These are phyloP conservation scores for Eupeodes latifasciatus DNA, from an alignment of 2,888 invertebrate genomes.

Conservation along the genomic window DNA sequence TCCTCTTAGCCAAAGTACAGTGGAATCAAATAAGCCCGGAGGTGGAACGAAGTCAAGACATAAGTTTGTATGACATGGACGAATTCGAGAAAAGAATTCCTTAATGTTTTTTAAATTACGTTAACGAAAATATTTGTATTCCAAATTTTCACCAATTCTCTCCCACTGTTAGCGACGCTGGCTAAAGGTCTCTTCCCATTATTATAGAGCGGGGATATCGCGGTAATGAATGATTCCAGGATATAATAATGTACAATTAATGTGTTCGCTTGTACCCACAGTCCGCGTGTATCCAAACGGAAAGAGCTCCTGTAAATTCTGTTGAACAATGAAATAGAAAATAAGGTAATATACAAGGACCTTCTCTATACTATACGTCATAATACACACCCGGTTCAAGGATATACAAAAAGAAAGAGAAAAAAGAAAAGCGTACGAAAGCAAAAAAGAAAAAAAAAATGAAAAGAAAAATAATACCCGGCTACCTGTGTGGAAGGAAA, in stretches of 20 bases:
- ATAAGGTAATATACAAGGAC: constrained; percentile 33
- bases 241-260: constrained; percentile 72
- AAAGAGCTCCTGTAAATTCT: constrained; percentile 46
- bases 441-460: neutral
- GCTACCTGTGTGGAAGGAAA: constrained; percentile 32
- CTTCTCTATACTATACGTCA: neutral
- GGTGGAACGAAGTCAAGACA: neutral
- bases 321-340: constrained; percentile 57
- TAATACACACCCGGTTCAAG: constrained; percentile 15
- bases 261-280: constrained; percentile 51
- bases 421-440: neutral
- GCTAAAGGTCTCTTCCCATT: neutral
- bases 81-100: no score
- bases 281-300: constrained; percentile 44
- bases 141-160: neutral
- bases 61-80: neutral
- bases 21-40: neutral
- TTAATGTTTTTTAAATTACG: no score
- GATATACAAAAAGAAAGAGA: constrained; percentile 7
- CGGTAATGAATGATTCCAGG: constrained; percentile 66
- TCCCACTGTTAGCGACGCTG: constrained; percentile 7
- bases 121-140: no score
- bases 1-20: neutral
- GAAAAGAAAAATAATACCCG: constrained; percentile 48
- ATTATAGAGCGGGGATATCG: constrained; percentile 3